A percentile compares a stretch with the other conserved stretches of the same genome.
Conservation (phyloP, 2,888 invertebrate species). For the Brassicogethes aeneus region DNA sequence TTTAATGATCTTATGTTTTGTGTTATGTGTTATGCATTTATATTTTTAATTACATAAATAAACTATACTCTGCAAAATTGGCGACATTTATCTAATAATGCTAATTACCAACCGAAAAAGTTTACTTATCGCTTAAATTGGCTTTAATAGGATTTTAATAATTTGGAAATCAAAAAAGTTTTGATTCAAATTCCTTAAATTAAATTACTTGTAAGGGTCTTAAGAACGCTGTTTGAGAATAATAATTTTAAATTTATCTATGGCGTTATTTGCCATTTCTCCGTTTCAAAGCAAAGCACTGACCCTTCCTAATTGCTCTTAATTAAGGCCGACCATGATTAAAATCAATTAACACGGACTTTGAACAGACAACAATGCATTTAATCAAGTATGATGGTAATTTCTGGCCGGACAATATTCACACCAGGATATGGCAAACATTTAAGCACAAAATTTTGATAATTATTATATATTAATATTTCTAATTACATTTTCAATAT, state of each 20-base stretch:
- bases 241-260: conserved; percentile 8
- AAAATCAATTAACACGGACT: conserved; percentile 17
- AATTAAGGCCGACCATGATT: conserved; percentile 24
- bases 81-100: too few species aligned
- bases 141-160: conserved; percentile 6
- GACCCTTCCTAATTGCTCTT: conserved; percentile 23
- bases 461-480: too few species aligned
- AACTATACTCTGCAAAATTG: too few species aligned
- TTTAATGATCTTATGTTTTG: too few species aligned
- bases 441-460: too few species aligned
- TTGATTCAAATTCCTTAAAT: neutral
- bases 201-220: neutral
- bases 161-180: neutral
- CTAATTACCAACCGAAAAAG: too few species aligned
- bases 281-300: conserved; percentile 15
- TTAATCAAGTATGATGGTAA: conserved; percentile 7
- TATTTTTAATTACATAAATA: too few species aligned
- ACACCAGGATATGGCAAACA: neutral
- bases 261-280: conserved; percentile 9
- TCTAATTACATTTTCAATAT: too few species aligned
- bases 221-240: neutral
- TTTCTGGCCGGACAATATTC: neutral
- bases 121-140: too few species aligned
- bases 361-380: conserved; percentile 8
- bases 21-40: too few species aligned